Conservation (phyloP, 2,888 invertebrate genomes). For the Euproctis similis region DNA sequence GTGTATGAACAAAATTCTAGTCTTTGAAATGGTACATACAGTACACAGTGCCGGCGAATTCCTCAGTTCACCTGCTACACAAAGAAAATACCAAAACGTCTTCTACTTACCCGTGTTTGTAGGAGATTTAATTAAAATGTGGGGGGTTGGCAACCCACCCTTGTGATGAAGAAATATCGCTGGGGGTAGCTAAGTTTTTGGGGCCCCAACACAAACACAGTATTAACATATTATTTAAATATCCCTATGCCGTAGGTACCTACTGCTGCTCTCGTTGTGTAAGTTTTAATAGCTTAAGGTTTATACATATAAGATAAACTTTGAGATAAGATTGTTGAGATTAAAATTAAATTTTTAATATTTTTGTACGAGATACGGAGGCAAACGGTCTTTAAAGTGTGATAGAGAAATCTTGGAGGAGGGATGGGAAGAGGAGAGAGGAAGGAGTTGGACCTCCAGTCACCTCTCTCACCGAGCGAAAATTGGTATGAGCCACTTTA, state of each 20-base stretch:
- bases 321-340: too few relatives aligned
- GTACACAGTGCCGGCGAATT: constrained; percentile 9
- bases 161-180: constrained; percentile 49
- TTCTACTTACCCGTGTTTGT: constrained; percentile 46
- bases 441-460: too few relatives aligned
- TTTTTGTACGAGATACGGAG: too few relatives aligned
- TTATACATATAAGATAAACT: too few relatives aligned
- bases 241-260: constrained; percentile 24
- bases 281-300: too few relatives aligned
- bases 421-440: too few relatives aligned
- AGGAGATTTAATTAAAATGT: constrained; percentile 70
- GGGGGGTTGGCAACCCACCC: constrained; percentile 23
- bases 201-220: constrained; percentile 58
- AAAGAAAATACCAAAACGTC: constrained; percentile 64
- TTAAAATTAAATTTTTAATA: too few relatives aligned
- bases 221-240: constrained; percentile 73
- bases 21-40: neutral
- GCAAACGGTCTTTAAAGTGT: too few relatives aligned
- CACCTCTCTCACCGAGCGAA: too few relatives aligned
- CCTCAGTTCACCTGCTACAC: constrained; percentile 42
- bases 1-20: constrained; percentile 6
- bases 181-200: constrained; percentile 52
- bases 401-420: too few relatives aligned
- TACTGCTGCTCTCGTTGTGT: too few relatives aligned
- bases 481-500: too few relatives aligned